phyloP scores from a whole-genome alignment of 2,797 vertebrate species.

The Sphaeramia orbicularis region DNA sequence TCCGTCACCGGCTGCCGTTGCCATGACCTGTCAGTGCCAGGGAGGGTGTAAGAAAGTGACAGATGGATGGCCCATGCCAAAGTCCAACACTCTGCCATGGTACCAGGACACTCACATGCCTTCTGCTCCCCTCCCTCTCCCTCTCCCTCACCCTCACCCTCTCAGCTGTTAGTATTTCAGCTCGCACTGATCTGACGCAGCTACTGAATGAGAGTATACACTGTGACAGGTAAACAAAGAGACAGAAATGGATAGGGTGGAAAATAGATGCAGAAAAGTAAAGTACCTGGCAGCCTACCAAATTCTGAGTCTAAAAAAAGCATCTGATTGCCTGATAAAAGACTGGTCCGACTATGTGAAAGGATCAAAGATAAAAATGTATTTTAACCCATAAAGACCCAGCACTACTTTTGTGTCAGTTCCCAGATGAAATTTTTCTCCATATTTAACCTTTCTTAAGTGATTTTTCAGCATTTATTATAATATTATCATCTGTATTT shows the following conservation, averaged over 20 bases:
- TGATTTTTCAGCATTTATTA: no score
- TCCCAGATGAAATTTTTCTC: no score
- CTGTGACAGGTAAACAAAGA: conserved; percentile 55
- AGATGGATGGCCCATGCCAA: conserved; percentile 72
- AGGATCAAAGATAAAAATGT: conserved; percentile 16
- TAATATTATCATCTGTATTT: no score
- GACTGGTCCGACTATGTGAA: background rate
- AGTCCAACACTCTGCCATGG: conserved; percentile 59
- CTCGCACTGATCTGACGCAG: conserved; percentile 43
- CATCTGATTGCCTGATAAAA: conserved; percentile 19
- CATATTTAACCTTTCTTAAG: no score
- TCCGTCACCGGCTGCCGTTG: conserved; percentile 67
- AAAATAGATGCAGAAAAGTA: conserved; percentile 37
- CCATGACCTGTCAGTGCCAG: conserved; percentile 65
- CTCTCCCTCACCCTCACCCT: conserved; percentile 14
- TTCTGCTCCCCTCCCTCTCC: conserved; percentile 41
- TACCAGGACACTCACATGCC: conserved; percentile 50
- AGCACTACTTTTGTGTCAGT: no score
- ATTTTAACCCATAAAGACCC: background rate
- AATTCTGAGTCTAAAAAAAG: conserved; percentile 28
- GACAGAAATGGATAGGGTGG: conserved; percentile 24
- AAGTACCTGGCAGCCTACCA: conserved; percentile 40
- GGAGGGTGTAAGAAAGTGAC: conserved; percentile 68
- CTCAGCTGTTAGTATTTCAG: conserved; percentile 41
- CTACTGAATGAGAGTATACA: conserved; percentile 26